Evolutionary conservation across 2,888 invertebrate species (phyloP).

Genomic region (Cheilosia urbana): DNA sequence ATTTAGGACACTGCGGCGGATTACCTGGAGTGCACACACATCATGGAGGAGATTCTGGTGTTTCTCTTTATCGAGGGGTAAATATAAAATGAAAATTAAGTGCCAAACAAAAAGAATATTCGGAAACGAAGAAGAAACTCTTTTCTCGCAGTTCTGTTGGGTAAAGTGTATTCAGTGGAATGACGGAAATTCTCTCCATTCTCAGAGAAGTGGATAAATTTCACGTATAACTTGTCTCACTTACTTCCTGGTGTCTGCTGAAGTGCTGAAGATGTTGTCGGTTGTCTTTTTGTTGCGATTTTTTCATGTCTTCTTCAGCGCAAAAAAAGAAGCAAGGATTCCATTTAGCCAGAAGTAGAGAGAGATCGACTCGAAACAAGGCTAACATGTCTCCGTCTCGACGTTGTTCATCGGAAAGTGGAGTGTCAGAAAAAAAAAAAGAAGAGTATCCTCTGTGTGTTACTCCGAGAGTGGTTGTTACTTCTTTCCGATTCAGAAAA

Average conservation of each 20-base stretch:
- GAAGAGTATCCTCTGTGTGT: slow-evolving; percentile 39
- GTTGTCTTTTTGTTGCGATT: neutral
- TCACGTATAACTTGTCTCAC: slow-evolving; percentile 29
- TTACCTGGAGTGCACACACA: neutral
- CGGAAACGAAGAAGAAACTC: neutral
- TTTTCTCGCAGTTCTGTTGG: neutral
- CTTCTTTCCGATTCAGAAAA: slow-evolving; percentile 27
- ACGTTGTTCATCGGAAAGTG: slow-evolving; percentile 35
- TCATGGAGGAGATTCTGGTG: slow-evolving; percentile 65
- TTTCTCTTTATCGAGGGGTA: slow-evolving; percentile 65
- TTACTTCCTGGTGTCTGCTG: slow-evolving; percentile 18
- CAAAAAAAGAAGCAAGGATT: slow-evolving; percentile 1
- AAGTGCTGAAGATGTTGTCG: neutral
- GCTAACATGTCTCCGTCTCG: slow-evolving; percentile 55
- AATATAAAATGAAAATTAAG: slow-evolving; percentile 23
- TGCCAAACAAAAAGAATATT: neutral
- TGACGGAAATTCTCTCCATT: neutral
- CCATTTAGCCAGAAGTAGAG: neutral
- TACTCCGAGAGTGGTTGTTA: slow-evolving; percentile 21
- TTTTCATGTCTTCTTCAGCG: slow-evolving; percentile 11
- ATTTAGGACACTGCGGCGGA: slow-evolving; percentile 25
- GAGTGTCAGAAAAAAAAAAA: slow-evolving; percentile 28
- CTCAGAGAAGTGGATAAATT: neutral
- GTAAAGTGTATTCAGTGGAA: slow-evolving; percentile 9
- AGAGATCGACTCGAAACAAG: slow-evolving; percentile 50